A percentile compares a stretch with the other conserved stretches of the same genome.
Conservation (phyloP, 2,113 vertebrate genomes). For the Pao palembangensis region DNA sequence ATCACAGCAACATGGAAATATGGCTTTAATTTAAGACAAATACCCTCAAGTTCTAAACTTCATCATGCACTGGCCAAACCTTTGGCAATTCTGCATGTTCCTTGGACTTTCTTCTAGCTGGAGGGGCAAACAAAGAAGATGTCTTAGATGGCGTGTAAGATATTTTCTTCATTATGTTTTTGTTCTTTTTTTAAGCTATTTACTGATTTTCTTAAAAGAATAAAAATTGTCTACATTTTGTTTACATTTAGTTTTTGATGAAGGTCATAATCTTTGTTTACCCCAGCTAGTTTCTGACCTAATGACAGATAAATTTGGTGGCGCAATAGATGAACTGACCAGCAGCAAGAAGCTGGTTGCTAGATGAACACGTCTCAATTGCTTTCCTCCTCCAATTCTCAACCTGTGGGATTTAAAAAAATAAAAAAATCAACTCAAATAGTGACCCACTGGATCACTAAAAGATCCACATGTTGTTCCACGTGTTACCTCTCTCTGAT, state of each 20-base stretch:
- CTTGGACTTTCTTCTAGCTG: slow-evolving; percentile 75
- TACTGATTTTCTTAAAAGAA: slow-evolving; percentile 17
- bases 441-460: too few species aligned
- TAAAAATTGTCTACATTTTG: neutral
- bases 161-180: slow-evolving; percentile 9
- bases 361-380: slow-evolving; percentile 83
- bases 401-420: slow-evolving; percentile 70
- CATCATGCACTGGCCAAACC: slow-evolving; percentile 70
- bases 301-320: neutral
- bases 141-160: slow-evolving; percentile 57
- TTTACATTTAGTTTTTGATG: too few species aligned
- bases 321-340: slow-evolving; percentile 67
- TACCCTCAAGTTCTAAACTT: slow-evolving; percentile 69
- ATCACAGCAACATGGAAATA: slow-evolving; percentile 16
- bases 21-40: slow-evolving; percentile 21
- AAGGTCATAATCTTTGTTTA: slow-evolving; percentile 63
- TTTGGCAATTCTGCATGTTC: slow-evolving; percentile 73
- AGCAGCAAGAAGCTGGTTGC: slow-evolving; percentile 82
- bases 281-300: slow-evolving; percentile 58
- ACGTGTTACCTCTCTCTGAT: slow-evolving; percentile 79
- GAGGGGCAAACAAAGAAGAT: slow-evolving; percentile 79
- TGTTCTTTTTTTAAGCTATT: slow-evolving; percentile 13
- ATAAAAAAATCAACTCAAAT: neutral
- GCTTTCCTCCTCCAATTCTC: slow-evolving; percentile 82
- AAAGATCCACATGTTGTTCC: neutral